These are phyloP conservation scores for Lycophotia porphyrea DNA, from an alignment of 2,888 invertebrate species.

Conservation along the genomic window DNA sequence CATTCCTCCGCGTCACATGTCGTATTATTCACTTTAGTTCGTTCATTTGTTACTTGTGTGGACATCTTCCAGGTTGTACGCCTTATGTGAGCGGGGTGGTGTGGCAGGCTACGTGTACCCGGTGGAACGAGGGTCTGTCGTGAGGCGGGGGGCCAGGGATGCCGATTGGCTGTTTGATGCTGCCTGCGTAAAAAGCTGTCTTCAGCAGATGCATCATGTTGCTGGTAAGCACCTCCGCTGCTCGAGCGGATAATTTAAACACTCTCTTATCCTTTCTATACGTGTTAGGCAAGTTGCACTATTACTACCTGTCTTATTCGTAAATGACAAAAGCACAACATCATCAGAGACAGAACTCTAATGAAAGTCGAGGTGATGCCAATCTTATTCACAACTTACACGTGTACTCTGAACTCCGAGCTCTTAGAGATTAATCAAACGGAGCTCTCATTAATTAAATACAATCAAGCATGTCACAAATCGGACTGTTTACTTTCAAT, in stretches of 20 bases:
- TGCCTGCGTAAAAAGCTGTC: slow-evolving; percentile 76
- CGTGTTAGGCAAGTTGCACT: too few relatives aligned
- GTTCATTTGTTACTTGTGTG: too few relatives aligned
- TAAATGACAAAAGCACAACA: too few relatives aligned
- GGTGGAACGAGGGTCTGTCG: slow-evolving; percentile 73
- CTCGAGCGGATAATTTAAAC: neutral
- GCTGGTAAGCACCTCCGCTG: slow-evolving; percentile 70
- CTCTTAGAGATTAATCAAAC: too few relatives aligned
- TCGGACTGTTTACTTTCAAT: slow-evolving; percentile 8
- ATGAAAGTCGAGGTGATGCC: neutral
- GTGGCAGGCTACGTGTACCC: slow-evolving; percentile 81
- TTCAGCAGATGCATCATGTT: slow-evolving; percentile 77
- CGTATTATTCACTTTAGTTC: too few relatives aligned
- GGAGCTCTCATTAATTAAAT: slow-evolving; percentile 15
- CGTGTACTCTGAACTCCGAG: too few relatives aligned
- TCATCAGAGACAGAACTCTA: too few relatives aligned
- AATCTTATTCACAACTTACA: neutral
- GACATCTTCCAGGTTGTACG: slow-evolving; percentile 70
- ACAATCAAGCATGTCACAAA: neutral
- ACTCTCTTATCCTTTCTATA: neutral
- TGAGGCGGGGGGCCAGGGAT: slow-evolving; percentile 79
- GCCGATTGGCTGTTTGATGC: slow-evolving; percentile 81
- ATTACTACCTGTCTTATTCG: too few relatives aligned
- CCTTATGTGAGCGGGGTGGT: slow-evolving; percentile 76
- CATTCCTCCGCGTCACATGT: too few relatives aligned